Base-by-base conservation (phyloP, 2,888 invertebrate genomes). In the Diachrysia chrysitis region DNA sequence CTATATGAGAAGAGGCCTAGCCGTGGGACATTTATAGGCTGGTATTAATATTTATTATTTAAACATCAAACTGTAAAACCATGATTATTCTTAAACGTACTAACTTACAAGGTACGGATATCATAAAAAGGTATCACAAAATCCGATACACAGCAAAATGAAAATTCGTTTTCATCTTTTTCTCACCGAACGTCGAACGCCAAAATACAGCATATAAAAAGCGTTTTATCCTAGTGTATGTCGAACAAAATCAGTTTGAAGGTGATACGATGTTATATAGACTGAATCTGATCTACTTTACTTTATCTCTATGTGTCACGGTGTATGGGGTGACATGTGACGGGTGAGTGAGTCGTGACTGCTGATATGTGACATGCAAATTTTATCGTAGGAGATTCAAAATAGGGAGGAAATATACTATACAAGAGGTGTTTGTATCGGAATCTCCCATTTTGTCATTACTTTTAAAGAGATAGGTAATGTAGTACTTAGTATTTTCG, bases 201-300 rank as follows among this genome's bases (percentile, higher is more conserved):
- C 54, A 71, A 25, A 64, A 56, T 54, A 55, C 14, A 37, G n/a
- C 51, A 58, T 58, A 63, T 32, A 62, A 63, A 63, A 66, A 29
- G 35, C 55, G 35, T 25, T 60, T 51, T 51, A 54, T 0, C 19
- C 23, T 19, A 60, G 17, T 25, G 25, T 37, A 61, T 42, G 1
- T 35, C 17, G 62, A 56, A 59, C 71, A 35, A 37, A 75, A 66
- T 71, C 66, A 57, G 56, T 63, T 61, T 56, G 19, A 12, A 23
- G 21, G 48, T 58, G 53, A 23, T 46, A 53, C 48, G 29, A 2
- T 3, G 63, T 63, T 62, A 10, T 70, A 17, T 57, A n/a, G 48
- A 21, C 9, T 17, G n/a, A n/a, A n/a, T n/a, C n/a, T n/a, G 10
- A 21, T 57, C 12, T 19, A 46, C 58, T 71, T 59, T 62, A 6